Percentiles rank a stretch among this genome's conserved stretches.
phyloP scores from a whole-genome alignment of 92 coral and sea anemone species.

The Umimayanthus chanpuru region DNA sequence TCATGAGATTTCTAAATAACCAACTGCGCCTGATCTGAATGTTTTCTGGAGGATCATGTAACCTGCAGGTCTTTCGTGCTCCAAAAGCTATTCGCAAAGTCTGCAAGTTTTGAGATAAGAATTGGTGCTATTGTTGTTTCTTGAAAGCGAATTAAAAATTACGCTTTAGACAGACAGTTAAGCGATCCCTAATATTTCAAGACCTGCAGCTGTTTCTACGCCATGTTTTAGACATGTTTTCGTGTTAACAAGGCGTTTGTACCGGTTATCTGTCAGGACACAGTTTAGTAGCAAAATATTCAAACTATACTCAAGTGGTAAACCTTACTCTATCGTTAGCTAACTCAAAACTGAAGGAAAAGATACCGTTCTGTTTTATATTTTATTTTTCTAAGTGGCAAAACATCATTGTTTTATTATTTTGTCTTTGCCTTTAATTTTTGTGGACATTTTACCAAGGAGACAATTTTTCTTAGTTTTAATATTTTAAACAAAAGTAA shows the following conservation, averaged over 20 bases:
- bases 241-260: background rate
- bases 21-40: background rate
- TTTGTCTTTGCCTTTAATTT: conserved; percentile 1
- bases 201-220: conserved; percentile 11
- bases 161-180: conserved; percentile 25
- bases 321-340: background rate
- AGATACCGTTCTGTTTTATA: background rate
- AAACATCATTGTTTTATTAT: background rate
- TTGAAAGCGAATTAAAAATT: conserved; percentile 32
- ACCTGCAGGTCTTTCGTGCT: background rate
- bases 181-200: conserved; percentile 21
- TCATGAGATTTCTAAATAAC: background rate
- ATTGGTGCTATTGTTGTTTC: conserved; percentile 21
- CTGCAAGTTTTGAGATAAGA: conserved; percentile 17
- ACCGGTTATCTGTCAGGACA: background rate
- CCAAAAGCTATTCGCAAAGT: background rate
- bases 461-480: background rate
- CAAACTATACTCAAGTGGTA: background rate
- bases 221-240: background rate
- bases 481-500: conserved; percentile 22
- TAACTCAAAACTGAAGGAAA: background rate
- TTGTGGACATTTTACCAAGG: background rate
- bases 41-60: background rate
- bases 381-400: background rate
- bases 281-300: background rate